Conservation (phyloP, 2,113 vertebrate genomes). For the Brachionichthys hirsutus region DNA sequence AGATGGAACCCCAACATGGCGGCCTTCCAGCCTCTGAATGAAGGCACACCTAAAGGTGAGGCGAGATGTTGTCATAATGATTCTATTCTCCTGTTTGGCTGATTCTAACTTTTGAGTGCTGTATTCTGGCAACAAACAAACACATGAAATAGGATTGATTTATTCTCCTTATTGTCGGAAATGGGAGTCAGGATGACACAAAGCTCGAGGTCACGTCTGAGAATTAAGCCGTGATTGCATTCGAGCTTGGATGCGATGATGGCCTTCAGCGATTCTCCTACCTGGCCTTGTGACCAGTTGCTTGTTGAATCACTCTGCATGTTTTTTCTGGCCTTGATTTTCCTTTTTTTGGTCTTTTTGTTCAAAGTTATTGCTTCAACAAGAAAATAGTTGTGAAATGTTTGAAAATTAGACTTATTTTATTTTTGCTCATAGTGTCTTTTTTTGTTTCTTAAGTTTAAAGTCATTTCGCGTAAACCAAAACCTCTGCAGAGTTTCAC, state of each 20-base stretch:
- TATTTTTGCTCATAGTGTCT: background rate
- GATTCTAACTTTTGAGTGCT: too few species aligned
- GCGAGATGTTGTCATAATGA: too few species aligned
- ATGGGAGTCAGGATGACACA: background rate
- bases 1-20: constrained; percentile 92
- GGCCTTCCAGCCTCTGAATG: constrained; percentile 89
- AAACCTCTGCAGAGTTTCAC: background rate
- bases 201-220: constrained; percentile 12
- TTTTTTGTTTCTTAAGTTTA: too few species aligned
- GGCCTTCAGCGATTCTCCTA: constrained; percentile 17
- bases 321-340: too few species aligned
- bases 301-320: constrained; percentile 13
- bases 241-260: constrained; percentile 24
- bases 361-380: too few species aligned
- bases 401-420: too few species aligned
- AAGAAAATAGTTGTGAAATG: too few species aligned
- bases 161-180: constrained; percentile 17
- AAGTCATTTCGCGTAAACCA: too few species aligned
- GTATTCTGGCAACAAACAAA: too few species aligned
- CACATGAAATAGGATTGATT: background rate
- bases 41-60: constrained; percentile 96
- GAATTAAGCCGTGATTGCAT: constrained; percentile 15
- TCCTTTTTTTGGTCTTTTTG: too few species aligned
- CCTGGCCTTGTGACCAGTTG: constrained; percentile 3
- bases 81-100: too few species aligned